A percentile compares a stretch with the other conserved stretches of the same genome.
phyloP scores from a whole-genome alignment of 2,888 invertebrate genomes.

The Dynastes hyllus region DNA sequence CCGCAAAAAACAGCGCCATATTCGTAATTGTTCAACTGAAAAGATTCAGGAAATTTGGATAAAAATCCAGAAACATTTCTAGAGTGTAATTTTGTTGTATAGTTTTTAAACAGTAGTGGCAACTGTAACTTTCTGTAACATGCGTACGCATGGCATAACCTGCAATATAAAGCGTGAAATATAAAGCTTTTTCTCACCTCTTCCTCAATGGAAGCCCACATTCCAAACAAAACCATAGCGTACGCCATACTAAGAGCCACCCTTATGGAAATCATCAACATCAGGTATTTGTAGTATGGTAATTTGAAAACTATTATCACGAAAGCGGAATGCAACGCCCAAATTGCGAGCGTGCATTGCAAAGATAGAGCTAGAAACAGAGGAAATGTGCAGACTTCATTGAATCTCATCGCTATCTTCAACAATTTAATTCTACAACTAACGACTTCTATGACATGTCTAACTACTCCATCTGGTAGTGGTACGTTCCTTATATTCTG shows the following conservation, averaged over 20 bases:
- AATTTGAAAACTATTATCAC: background rate
- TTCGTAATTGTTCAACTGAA: no score
- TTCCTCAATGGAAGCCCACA: background rate
- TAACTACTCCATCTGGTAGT: background rate
- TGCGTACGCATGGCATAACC: no score
- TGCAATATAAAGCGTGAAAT: no score
- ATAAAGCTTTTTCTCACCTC: background rate
- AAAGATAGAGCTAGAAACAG: background rate
- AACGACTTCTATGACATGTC: background rate
- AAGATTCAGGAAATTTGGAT: no score
- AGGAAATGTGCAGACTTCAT: background rate
- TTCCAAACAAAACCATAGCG: background rate
- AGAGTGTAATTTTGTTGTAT: no score
- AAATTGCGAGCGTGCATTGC: background rate
- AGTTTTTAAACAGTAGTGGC: no score
- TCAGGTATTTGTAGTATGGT: background rate
- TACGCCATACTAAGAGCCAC: background rate
- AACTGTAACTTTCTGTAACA: no score
- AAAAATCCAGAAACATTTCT: no score
- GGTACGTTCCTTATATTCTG: background rate
- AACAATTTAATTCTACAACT: background rate
- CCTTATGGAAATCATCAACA: background rate
- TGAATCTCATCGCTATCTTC: background rate
- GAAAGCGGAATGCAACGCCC: background rate
- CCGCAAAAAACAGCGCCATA: no score